phyloP scores from a whole-genome alignment of 1,140 invertebrate genomes.

The Drosophila busckii region DNA sequence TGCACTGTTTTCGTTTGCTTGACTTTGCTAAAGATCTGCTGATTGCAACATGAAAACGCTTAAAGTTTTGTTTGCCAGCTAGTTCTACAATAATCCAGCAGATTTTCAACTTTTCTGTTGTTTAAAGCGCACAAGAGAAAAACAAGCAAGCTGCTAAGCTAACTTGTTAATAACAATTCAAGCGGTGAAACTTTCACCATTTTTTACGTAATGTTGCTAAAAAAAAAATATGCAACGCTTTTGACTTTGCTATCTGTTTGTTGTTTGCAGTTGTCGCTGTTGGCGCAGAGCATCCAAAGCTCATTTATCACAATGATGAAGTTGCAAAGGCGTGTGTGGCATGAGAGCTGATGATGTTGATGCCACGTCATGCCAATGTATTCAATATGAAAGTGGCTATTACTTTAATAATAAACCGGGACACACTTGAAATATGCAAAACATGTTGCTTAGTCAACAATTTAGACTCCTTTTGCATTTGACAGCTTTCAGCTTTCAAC shows the following conservation, averaged over 20 bases:
- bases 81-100: too few species aligned
- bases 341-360: background rate
- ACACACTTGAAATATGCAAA: constrained; percentile 45
- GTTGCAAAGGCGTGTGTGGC: constrained; percentile 30
- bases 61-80: constrained; percentile 52
- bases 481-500: constrained; percentile 59
- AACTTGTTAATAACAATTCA: constrained; percentile 66
- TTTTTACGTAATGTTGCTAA: constrained; percentile 13
- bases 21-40: constrained; percentile 1
- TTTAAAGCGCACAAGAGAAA: too few species aligned
- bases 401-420: constrained; percentile 60
- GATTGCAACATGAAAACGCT: constrained; percentile 44
- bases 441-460: constrained; percentile 41
- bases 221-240: constrained; percentile 48
- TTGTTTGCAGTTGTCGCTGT: constrained; percentile 11
- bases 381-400: constrained; percentile 58
- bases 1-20: too few species aligned
- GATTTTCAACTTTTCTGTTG: too few species aligned
- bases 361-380: constrained; percentile 27
- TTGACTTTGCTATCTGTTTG: constrained; percentile 10
- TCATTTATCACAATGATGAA: constrained; percentile 67
- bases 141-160: too few species aligned
- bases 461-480: constrained; percentile 44
- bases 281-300: constrained; percentile 34
- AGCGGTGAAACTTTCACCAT: constrained; percentile 29